These are phyloP conservation scores for Corynorhinus townsendii DNA, from an alignment of 2,113 vertebrate species.

Conservation along the genomic window DNA sequence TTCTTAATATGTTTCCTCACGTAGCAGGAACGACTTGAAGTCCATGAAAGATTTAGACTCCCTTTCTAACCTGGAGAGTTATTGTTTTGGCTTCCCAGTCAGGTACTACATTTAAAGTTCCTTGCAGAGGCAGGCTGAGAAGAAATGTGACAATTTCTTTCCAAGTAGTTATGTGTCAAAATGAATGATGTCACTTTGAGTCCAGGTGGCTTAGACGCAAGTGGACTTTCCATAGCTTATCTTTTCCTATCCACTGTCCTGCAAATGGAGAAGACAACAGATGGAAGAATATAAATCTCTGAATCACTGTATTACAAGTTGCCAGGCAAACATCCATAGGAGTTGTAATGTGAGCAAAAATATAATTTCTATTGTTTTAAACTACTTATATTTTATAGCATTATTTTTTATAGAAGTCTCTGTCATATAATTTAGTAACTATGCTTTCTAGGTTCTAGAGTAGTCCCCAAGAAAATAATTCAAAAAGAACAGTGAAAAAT, in stretches of 20 bases:
- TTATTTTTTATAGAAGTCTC: not conserved
- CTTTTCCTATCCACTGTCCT: not conserved
- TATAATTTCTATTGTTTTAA: not conserved
- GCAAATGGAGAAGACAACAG: not conserved
- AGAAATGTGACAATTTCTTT: not conserved
- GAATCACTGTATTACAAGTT: not conserved
- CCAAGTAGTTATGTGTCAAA: not conserved
- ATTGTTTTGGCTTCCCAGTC: not conserved
- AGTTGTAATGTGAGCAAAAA: not conserved
- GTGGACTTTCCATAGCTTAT: not conserved
- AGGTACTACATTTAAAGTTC: not conserved
- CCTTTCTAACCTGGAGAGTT: not conserved
- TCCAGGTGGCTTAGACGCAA: not conserved
- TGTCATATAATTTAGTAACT: not conserved
- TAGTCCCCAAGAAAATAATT: not conserved
- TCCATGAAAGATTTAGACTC: not conserved
- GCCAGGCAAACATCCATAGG: not conserved
- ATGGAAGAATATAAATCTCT: not conserved
- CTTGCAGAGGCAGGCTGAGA: not conserved
- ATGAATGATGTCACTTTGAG: not conserved
- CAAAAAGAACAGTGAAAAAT: not conserved
- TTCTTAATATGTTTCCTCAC: not conserved
- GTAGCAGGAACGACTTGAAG: not conserved
- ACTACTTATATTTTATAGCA: not conserved
- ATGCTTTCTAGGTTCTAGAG: not conserved